phyloP scores from a whole-genome alignment of 2,113 vertebrate species.

The Tetrao urogallus region DNA sequence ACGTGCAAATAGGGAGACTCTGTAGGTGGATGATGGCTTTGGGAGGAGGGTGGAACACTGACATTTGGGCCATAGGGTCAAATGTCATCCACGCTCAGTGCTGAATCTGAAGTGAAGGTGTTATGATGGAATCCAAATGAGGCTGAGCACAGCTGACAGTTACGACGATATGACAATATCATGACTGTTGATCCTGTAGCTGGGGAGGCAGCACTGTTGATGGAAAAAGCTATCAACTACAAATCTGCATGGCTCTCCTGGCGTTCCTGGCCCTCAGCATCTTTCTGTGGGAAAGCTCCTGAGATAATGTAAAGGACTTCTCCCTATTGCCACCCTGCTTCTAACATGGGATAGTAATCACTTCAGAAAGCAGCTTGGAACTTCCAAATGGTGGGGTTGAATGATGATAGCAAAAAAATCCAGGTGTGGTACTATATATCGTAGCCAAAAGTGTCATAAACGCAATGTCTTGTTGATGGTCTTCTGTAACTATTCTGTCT shows the following conservation, averaged over 20 bases:
- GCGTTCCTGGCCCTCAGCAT: background rate
- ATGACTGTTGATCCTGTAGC: accelerated
- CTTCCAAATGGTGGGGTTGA: background rate
- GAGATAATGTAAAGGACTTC: background rate
- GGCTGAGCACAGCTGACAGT: accelerated
- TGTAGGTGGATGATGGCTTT: background rate
- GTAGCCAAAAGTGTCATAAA: background rate
- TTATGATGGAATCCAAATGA: background rate
- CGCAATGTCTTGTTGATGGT: background rate
- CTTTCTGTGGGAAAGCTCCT: background rate
- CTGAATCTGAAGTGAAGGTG: background rate
- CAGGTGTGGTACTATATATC: accelerated
- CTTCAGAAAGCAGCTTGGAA: background rate
- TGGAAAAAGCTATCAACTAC: background rate
- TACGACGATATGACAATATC: background rate
- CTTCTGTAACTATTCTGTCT: background rate
- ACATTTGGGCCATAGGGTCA: background rate
- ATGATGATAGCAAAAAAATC: background rate
- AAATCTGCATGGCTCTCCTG: background rate
- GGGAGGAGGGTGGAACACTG: background rate
- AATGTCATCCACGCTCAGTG: background rate
- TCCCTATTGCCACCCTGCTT: background rate
- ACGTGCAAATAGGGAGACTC: background rate
- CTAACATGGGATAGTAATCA: background rate
- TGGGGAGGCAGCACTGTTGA: background rate